Percentiles rank a stretch among this genome's conserved stretches.
These are phyloP conservation scores for Cataglyphis cursor DNA, from an alignment of 2,888 invertebrate species.

Conservation along the genomic window DNA sequence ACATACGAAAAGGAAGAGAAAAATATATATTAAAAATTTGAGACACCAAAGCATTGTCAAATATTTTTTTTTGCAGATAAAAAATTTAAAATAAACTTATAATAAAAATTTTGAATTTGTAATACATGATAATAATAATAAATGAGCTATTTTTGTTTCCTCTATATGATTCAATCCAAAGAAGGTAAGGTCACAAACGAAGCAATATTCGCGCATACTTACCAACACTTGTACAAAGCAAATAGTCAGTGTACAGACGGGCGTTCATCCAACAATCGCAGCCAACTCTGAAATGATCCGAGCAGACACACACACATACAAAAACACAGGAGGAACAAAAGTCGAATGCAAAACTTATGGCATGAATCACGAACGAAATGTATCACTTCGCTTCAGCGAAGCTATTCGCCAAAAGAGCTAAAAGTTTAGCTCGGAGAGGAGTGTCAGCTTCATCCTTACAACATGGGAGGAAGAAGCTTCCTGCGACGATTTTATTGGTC, in stretches of 20 bases:
- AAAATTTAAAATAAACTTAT: too few relatives aligned
- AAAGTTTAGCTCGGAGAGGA: constrained; percentile 60
- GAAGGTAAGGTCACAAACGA: background rate
- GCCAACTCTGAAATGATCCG: background rate
- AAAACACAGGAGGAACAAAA: background rate
- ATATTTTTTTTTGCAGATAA: background rate
- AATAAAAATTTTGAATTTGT: background rate
- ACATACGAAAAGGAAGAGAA: background rate
- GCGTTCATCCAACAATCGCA: background rate
- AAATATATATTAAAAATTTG: background rate
- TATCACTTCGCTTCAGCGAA: constrained; percentile 11
- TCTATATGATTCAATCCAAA: background rate
- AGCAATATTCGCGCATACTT: background rate
- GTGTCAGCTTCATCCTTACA: constrained; percentile 61
- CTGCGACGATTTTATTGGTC: constrained; percentile 79
- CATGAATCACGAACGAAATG: constrained; percentile 29
- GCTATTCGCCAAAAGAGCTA: constrained; percentile 56
- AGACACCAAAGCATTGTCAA: background rate
- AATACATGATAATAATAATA: background rate
- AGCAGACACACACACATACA: background rate
- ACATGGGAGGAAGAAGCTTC: constrained; percentile 72
- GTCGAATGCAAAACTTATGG: constrained; percentile 7
- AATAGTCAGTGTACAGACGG: background rate
- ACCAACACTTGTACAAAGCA: background rate
- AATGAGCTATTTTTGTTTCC: background rate